Percentiles rank a stretch among this genome's conserved stretches.
These are phyloP conservation scores for Coendou prehensilis DNA, from an alignment of 2,797 vertebrate genomes.

Conservation along the genomic window DNA sequence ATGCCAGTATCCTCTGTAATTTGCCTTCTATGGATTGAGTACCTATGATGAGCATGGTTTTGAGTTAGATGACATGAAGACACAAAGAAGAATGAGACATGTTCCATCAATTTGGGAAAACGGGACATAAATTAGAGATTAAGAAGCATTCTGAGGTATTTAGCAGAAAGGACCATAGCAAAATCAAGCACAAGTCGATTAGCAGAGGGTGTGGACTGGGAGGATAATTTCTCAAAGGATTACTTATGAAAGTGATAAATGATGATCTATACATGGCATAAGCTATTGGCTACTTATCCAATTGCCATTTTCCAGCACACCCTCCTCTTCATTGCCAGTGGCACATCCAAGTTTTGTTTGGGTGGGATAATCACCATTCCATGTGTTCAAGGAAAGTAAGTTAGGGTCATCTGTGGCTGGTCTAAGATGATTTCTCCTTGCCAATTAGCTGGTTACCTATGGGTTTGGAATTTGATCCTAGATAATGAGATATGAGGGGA, in stretches of 20 bases:
- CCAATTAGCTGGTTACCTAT: background rate
- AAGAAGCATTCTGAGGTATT: background rate
- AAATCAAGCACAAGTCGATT: background rate
- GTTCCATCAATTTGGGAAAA: background rate
- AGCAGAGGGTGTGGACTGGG: background rate
- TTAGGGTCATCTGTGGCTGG: background rate
- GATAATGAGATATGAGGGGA: background rate
- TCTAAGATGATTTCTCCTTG: background rate
- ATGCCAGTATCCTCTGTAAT: background rate
- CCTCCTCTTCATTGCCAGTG: background rate
- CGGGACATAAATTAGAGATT: background rate
- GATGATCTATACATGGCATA: background rate
- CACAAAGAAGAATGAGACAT: background rate
- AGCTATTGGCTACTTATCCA: background rate
- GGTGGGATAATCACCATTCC: background rate
- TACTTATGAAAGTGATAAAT: constrained; percentile 15
- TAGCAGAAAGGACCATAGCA: background rate
- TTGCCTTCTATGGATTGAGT: background rate
- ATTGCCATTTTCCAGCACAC: background rate
- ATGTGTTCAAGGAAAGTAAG: background rate
- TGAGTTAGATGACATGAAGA: background rate
- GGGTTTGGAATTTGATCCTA: background rate
- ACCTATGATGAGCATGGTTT: background rate
- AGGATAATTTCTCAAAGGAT: background rate
- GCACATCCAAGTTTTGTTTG: background rate